phyloP scores from a whole-genome alignment of 2,113 vertebrate species.

The Mustelus asterias region DNA sequence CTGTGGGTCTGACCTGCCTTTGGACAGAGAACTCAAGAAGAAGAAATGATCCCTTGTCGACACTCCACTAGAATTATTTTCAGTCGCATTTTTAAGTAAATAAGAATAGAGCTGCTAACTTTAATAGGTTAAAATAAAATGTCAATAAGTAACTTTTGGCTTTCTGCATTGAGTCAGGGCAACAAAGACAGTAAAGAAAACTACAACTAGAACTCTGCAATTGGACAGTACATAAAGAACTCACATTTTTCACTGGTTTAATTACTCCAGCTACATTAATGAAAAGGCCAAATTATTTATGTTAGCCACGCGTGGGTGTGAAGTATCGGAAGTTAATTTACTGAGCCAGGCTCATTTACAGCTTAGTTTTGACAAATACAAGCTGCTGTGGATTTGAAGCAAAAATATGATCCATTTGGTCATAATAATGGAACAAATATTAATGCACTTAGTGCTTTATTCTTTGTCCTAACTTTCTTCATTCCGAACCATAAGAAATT shows the following conservation, averaged over 20 bases:
- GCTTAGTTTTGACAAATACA: not conserved
- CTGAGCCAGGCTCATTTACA: not conserved
- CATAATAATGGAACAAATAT: not conserved
- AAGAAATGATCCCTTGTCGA: not conserved
- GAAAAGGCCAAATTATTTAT: not conserved
- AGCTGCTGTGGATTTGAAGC: not conserved
- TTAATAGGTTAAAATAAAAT: not conserved
- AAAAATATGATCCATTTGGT: not conserved
- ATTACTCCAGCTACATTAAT: slow-evolving; percentile 1
- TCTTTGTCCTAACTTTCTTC: not conserved
- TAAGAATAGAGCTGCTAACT: not conserved
- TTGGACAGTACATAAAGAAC: not conserved
- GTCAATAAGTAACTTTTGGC: not conserved
- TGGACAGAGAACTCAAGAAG: not conserved
- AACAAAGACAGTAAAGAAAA: slow-evolving; percentile 12
- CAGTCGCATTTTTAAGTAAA: slow-evolving; percentile 15
- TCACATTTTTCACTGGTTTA: not conserved
- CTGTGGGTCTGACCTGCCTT: no score
- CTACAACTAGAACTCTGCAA: not conserved
- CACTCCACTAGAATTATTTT: not conserved
- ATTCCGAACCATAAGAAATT: not conserved
- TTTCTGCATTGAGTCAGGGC: not conserved
- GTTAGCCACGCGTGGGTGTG: not conserved
- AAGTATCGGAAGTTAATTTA: not conserved
- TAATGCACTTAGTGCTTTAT: not conserved